Evolutionary conservation across 1,140 invertebrate species (phyloP), one percentile per base, ranked within the genome.

Genomic region (Drosophila dunni): DNA sequence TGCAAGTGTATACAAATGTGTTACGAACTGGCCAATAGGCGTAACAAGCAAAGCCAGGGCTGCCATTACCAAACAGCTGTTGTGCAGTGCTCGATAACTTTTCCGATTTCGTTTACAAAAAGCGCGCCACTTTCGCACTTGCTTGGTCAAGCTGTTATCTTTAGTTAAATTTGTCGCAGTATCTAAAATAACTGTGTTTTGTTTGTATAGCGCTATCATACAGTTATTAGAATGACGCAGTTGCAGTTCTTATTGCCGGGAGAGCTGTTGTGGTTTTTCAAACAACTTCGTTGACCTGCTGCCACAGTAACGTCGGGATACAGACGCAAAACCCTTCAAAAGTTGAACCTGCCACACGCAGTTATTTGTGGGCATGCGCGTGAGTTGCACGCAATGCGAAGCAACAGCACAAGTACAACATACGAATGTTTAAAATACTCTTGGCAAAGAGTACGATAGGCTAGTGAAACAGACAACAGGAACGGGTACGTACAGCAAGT

Each of bases 341-440:
- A 44, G 65, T 75, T 38, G 48, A 51, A 69, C 66, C 45, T 36
- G 15, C 38, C 46, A 63, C 53, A 76, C 70, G 70, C 75, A 70
- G 46, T 40, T 51, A 68, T 17, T 66, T 67, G 64, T 72, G 72
- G 83, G 88, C 82, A 85, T 85, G 82, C 82, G 82, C 82, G 86
- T 40, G 58, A 66, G 50, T 24, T 57, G 58, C 53, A 85, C 78
- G 65, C 68, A 78, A 53, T 61, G 66, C 66, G 68, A 82, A 72
- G 81, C 82, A 86, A 88, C 79, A 82, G 79, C 63, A 85, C 82
- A 82, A 86, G 75, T 79, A 86, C 71, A 64, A 71, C 46, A 57
- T 24, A 61, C 40, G 56, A 68, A 56, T 65, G 44, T 44, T 48
- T 62, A 17, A 29, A 29, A 29, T 29, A 29, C 24, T 6, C 24